Base-by-base conservation (phyloP, 2,797 vertebrate genomes). In the Sebastes aleutianus region DNA sequence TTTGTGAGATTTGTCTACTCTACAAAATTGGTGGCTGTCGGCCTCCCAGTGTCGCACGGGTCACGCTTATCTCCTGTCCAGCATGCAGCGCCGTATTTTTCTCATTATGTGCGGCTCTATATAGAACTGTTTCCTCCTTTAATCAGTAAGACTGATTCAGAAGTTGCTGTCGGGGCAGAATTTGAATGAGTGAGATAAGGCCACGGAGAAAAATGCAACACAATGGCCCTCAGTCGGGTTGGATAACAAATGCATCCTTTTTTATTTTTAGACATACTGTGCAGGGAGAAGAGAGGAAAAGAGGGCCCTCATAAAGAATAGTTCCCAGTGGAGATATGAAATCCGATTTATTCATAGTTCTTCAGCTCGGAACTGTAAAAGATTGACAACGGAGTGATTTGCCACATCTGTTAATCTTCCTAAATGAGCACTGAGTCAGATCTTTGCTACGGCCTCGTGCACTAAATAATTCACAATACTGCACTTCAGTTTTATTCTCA, bases 381-480 rank as follows among this genome's bases (percentile, higher is more conserved):
- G 90, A 95, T 89, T 93, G 93, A 94, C 91, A 92, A 87, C 82
- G 77, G 85, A 91, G 86, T 92, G 92, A 93, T 95, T 94, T 93
- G 91, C 90, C 91, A 79, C 87, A 87, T 87, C 76, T 88, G 91
- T 94, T 95, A 94, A 96, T 96, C 95, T 94, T 91, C 74, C 85
- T 87, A 92, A 95, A 95, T 93, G 94, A 93, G 91, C 83, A 75
- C 90, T 69, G 74, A 91, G 89, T 91, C 90, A 89, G 92, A 94
- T 94, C 93, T 93, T 91, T 91, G 90, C 90, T 79, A 83, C 79
- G 73, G 84, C 87, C 87, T 78, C 69, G 47, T 77, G 87, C 82
- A 84, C 88, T 95, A 92, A 96, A 96, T 96, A 92, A 96, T 96
- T 95, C 92, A 96, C 64, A 84, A 78, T 73, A 80, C 90, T 88